These are phyloP conservation scores for Melanophora roralis DNA, from an alignment of 2,888 invertebrate genomes.

Conservation along the genomic window DNA sequence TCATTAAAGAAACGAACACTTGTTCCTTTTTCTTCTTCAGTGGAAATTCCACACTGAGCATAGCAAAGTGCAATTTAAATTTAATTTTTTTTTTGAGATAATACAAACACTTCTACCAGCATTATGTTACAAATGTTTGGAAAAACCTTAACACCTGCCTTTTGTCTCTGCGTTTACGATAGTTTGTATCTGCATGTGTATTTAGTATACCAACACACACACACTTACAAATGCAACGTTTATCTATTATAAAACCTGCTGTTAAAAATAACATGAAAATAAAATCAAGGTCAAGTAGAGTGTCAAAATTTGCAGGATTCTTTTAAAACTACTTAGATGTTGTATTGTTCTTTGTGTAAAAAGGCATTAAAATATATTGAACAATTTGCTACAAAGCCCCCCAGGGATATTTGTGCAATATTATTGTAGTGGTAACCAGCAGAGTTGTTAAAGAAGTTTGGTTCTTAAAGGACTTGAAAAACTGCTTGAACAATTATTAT, in stretches of 20 bases:
- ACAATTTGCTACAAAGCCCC: background rate
- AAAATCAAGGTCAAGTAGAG: conserved; percentile 34
- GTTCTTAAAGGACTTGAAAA: background rate
- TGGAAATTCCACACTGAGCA: background rate
- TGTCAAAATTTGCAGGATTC: conserved; percentile 16
- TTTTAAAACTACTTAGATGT: conserved; percentile 14
- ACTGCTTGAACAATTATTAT: no score
- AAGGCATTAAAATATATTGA: conserved; percentile 1
- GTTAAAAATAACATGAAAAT: background rate
- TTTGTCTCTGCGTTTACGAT: background rate
- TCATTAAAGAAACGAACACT: conserved; percentile 12
- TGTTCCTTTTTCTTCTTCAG: conserved; percentile 35
- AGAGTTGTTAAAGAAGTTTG: conserved; percentile 4
- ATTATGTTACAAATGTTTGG: conserved; percentile 8
- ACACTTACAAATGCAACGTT: background rate
- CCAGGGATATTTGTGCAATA: background rate
- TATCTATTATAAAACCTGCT: background rate
- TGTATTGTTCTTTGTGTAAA: background rate
- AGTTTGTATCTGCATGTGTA: no score
- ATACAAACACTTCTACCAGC: background rate
- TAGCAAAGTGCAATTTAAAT: conserved; percentile 20
- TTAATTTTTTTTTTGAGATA: conserved; percentile 17
- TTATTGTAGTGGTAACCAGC: background rate
- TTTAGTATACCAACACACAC: background rate
- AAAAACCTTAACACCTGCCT: conserved; percentile 48